Evolutionary conservation across 2,797 vertebrate species (phyloP).

Genomic region (Myiotriccus ornatus): DNA sequence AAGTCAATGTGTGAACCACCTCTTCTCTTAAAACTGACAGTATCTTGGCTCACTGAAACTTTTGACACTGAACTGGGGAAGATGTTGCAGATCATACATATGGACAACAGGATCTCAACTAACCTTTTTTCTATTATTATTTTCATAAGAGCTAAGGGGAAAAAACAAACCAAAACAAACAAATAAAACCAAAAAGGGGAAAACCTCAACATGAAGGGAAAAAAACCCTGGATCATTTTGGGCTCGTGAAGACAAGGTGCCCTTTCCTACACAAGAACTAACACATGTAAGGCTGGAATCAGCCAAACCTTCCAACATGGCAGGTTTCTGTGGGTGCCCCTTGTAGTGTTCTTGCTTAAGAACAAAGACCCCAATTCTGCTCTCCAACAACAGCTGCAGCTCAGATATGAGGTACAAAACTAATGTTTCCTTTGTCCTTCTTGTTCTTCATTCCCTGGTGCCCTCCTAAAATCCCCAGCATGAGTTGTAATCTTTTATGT

Average conservation of each 20-base stretch:
- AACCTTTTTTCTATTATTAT: not conserved
- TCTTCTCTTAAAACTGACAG: not conserved
- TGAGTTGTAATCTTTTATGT: not conserved
- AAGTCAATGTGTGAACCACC: slow-evolving; percentile 4
- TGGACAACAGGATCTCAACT: slow-evolving; percentile 18
- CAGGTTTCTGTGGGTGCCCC: not conserved
- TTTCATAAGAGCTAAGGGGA: not conserved
- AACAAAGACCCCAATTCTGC: not conserved
- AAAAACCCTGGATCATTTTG: not conserved
- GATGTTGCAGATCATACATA: slow-evolving; percentile 12
- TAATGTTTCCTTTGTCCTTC: not conserved
- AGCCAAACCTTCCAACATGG: not conserved
- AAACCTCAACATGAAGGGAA: not conserved
- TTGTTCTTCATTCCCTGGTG: not conserved
- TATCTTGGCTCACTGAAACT: not conserved
- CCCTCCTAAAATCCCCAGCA: not conserved
- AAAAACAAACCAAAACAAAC: too few species aligned
- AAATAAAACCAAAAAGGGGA: not conserved
- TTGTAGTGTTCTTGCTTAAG: not conserved
- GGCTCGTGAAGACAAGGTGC: not conserved
- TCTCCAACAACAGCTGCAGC: not conserved
- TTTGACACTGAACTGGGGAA: slow-evolving; percentile 29
- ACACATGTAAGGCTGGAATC: not conserved
- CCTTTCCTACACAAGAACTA: not conserved
- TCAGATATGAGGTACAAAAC: not conserved